phyloP scores from a whole-genome alignment of 2,113 vertebrate genomes.

The Phylloscopus whistleri region DNA sequence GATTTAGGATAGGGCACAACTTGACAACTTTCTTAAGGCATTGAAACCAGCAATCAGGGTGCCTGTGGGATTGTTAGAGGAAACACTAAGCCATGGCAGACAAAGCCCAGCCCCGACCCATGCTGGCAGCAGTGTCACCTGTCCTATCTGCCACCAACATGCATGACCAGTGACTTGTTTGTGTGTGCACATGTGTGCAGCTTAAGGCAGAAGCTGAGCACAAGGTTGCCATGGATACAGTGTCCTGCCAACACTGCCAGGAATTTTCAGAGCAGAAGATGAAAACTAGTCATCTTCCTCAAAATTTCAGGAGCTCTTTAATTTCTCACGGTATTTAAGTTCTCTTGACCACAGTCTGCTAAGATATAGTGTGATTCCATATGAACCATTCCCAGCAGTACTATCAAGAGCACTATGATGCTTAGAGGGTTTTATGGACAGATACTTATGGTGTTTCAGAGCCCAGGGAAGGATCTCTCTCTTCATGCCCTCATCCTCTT shows the following conservation, averaged over 20 bases:
- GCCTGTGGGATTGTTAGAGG: accelerated
- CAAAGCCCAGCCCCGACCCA: not conserved
- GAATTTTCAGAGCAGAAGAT: not conserved
- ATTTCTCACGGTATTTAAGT: not conserved
- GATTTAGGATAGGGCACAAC: not conserved
- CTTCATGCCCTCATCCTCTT: not conserved
- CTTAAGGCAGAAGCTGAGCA: conserved; percentile 1
- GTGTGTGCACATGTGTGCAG: not conserved
- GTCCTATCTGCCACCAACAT: not conserved
- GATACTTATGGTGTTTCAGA: not conserved
- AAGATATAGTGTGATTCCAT: not conserved
- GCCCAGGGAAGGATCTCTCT: not conserved
- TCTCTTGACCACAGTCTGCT: not conserved
- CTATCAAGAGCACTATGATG: not conserved
- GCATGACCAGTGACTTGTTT: not conserved
- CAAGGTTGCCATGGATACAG: conserved; percentile 20
- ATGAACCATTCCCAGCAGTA: not conserved
- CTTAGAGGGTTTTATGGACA: not conserved
- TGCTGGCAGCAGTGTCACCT: not conserved
- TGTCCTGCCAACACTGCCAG: not conserved
- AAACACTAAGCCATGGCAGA: not conserved
- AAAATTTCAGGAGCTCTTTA: not conserved
- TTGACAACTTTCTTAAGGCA: not conserved
- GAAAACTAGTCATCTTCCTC: not conserved
- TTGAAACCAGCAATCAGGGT: not conserved